These are phyloP conservation scores for Eupeodes luniger DNA, from an alignment of 2,888 invertebrate species.

Conservation along the genomic window DNA sequence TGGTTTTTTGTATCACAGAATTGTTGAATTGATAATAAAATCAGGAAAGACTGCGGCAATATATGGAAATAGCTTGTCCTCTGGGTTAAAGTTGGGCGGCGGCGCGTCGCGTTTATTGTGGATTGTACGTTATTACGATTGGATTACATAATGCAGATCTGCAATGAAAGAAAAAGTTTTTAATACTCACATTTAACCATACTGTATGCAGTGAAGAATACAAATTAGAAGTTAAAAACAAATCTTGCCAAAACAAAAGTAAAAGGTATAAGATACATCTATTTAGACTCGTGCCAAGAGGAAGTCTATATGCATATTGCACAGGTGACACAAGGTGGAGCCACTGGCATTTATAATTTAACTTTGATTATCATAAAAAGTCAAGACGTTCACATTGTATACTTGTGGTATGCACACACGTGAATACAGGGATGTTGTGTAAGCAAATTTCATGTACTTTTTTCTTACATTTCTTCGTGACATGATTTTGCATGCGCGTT, in stretches of 20 bases:
- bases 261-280: constrained; percentile 13
- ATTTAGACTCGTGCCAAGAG: constrained; percentile 34
- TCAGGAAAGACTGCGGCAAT: constrained; percentile 38
- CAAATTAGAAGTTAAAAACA: constrained; percentile 18
- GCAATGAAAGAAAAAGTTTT: constrained; percentile 48
- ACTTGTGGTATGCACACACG: constrained; percentile 9
- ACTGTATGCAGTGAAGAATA: constrained; percentile 28
- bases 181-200: background rate
- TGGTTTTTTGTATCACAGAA: constrained; percentile 80
- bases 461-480: constrained; percentile 34
- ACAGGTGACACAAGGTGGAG: constrained; percentile 52
- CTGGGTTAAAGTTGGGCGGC: constrained; percentile 55
- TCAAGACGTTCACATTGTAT: background rate
- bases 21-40: constrained; percentile 70
- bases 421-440: constrained; percentile 36
- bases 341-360: constrained; percentile 48
- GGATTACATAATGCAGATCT: constrained; percentile 72
- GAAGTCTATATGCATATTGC: background rate
- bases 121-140: constrained; percentile 28
- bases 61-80: constrained; percentile 43
- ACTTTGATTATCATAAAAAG: constrained; percentile 43
- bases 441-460: constrained; percentile 22
- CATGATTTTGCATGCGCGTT: constrained; percentile 60
- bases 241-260: constrained; percentile 21
- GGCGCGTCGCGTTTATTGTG: constrained; percentile 29